Percentiles rank a stretch among this genome's conserved stretches.
phyloP scores from a whole-genome alignment of 2,113 vertebrate species.

The Neolamprologus modestus region DNA sequence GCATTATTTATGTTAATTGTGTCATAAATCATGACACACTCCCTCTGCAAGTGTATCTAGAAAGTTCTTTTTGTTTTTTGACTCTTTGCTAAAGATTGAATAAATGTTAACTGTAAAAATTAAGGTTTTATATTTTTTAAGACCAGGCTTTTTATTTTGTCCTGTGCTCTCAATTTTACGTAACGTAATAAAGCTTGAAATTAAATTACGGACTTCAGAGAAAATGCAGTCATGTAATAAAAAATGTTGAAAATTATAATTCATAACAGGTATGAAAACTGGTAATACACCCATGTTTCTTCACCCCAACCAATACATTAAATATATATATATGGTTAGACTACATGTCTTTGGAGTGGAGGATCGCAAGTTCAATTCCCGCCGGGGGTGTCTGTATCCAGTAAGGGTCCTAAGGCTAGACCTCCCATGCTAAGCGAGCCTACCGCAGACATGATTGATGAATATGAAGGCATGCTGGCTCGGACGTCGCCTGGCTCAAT shows the following conservation, averaged over 20 bases:
- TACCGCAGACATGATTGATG: fast-evolving
- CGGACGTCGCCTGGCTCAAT: background rate
- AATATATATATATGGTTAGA: background rate
- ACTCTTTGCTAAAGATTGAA: background rate
- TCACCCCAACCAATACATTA: background rate
- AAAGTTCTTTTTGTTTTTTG: background rate
- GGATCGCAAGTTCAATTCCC: background rate
- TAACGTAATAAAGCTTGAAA: background rate
- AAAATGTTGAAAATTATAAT: background rate
- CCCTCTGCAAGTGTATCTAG: background rate
- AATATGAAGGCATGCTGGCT: background rate
- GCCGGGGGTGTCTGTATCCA: background rate
- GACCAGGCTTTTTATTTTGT: background rate
- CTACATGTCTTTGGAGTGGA: background rate
- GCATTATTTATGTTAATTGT: background rate
- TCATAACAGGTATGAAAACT: background rate
- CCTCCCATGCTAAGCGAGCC: background rate
- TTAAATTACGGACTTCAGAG: background rate
- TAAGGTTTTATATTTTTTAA: background rate
- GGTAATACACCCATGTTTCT: background rate
- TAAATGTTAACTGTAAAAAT: background rate
- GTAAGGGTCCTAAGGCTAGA: background rate
- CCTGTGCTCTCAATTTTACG: background rate
- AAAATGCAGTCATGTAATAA: background rate
- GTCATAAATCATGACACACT: background rate